Evolutionary conservation across 2,888 invertebrate genomes (phyloP).

Genomic region (Shargacucullia verbasci): DNA sequence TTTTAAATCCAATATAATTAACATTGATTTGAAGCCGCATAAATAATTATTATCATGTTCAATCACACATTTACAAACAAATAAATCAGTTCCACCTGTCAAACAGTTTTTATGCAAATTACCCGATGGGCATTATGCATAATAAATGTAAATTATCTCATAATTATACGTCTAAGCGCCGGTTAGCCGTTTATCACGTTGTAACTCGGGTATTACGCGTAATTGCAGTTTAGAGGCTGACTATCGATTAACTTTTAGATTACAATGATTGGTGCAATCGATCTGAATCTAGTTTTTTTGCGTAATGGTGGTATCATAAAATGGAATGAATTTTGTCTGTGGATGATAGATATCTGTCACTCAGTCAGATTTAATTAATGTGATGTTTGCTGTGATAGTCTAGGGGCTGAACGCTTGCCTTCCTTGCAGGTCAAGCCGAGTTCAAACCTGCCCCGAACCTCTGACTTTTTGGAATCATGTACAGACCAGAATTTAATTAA

Average conservation of each 20-base stretch:
- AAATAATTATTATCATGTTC: not conserved
- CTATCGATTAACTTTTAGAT: slow-evolving; percentile 35
- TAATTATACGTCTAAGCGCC: slow-evolving; percentile 48
- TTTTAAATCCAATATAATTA: not conserved
- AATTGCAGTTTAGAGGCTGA: slow-evolving; percentile 35
- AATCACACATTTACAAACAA: slow-evolving; percentile 21
- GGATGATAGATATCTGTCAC: slow-evolving; percentile 31
- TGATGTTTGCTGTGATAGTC: too few species aligned
- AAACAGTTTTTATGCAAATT: slow-evolving; percentile 44
- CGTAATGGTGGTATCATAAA: slow-evolving; percentile 20
- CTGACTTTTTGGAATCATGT: too few species aligned
- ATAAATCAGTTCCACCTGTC: slow-evolving; percentile 43
- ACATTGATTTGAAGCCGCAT: not conserved
- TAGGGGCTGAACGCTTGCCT: too few species aligned
- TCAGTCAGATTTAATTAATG: slow-evolving; percentile 20
- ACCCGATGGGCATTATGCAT: slow-evolving; percentile 30
- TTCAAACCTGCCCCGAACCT: too few species aligned
- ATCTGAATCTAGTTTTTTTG: slow-evolving; percentile 33
- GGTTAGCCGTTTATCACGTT: slow-evolving; percentile 49
- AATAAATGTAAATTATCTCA: slow-evolving; percentile 48
- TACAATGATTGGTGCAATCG: slow-evolving; percentile 39
- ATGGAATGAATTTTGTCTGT: slow-evolving; percentile 19
- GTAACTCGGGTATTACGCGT: slow-evolving; percentile 41
- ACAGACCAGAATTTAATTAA: too few species aligned
- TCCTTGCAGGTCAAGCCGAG: too few species aligned